These are phyloP conservation scores for Junonia oenone DNA, from an alignment of 2,888 invertebrate species.

Conservation along the genomic window DNA sequence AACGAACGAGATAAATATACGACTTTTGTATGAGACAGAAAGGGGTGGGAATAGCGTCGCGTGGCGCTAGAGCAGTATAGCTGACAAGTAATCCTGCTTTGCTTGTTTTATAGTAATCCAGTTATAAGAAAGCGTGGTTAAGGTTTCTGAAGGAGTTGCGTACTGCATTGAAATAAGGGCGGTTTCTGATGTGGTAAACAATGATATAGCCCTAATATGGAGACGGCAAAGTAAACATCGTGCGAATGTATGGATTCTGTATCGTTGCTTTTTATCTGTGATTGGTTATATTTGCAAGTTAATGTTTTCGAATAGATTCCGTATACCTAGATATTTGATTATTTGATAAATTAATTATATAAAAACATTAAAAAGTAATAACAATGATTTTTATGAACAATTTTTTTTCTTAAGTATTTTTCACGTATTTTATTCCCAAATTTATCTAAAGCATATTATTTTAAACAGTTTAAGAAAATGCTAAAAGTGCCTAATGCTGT, in stretches of 20 bases:
- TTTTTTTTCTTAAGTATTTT: too few relatives aligned
- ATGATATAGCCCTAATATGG: conserved; percentile 24
- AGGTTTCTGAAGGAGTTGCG: conserved; percentile 28
- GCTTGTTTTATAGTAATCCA: conserved; percentile 52
- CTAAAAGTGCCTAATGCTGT: too few relatives aligned
- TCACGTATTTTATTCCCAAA: too few relatives aligned
- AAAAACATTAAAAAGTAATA: too few relatives aligned
- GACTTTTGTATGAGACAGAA: conserved; percentile 9
- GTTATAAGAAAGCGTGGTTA: conserved; percentile 44
- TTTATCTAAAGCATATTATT: too few relatives aligned
- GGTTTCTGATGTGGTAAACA: conserved; percentile 5
- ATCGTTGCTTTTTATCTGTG: neutral
- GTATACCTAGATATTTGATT: too few relatives aligned
- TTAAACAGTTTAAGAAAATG: too few relatives aligned
- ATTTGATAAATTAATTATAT: too few relatives aligned
- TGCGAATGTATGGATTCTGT: neutral
- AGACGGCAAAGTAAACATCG: neutral
- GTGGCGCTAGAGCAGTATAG: conserved; percentile 52
- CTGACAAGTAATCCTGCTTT: conserved; percentile 39
- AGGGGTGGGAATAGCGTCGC: conserved; percentile 44
- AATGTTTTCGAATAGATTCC: too few relatives aligned
- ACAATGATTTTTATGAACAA: too few relatives aligned
- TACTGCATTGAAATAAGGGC: conserved; percentile 15
- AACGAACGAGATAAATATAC: conserved; percentile 25
- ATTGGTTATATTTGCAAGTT: neutral